Evolutionary conservation across 2,888 invertebrate species (phyloP).

Genomic region (Kryphioiulus occultus): DNA sequence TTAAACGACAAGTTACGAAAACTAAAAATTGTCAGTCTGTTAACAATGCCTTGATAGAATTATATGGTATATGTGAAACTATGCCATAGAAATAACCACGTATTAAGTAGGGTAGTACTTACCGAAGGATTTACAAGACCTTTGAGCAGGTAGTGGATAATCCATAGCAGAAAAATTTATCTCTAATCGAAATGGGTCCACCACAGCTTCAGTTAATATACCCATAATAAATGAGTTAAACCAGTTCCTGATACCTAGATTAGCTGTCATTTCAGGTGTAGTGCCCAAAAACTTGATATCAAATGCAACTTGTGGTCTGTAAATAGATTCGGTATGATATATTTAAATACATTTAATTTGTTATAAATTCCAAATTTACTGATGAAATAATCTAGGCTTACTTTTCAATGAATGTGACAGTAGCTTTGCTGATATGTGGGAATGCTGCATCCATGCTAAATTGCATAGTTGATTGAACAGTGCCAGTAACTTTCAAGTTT

Average conservation of each 20-base stretch:
- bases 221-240: conserved; percentile 67
- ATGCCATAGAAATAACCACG: too few relatives aligned
- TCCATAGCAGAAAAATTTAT: conserved; percentile 56
- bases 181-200: conserved; percentile 59
- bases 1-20: too few relatives aligned
- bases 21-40: too few relatives aligned
- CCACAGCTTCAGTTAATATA: conserved; percentile 61
- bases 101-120: too few relatives aligned
- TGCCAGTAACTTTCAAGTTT: conserved; percentile 65
- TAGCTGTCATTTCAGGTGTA: conserved; percentile 60
- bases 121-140: conserved; percentile 47
- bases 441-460: conserved; percentile 66
- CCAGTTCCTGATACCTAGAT: conserved; percentile 58
- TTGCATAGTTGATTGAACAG: conserved; percentile 64
- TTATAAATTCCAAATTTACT: background rate
- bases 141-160: conserved; percentile 54
- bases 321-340: background rate
- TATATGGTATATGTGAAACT: too few relatives aligned
- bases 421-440: conserved; percentile 66
- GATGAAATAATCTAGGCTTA: conserved; percentile 24
- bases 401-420: conserved; percentile 66
- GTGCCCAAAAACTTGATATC: conserved; percentile 65
- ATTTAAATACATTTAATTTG: background rate
- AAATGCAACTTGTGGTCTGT: conserved; percentile 67
- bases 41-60: too few relatives aligned